Base-by-base conservation (phyloP, 2,888 invertebrate genomes). In the Acleris sparsana region DNA sequence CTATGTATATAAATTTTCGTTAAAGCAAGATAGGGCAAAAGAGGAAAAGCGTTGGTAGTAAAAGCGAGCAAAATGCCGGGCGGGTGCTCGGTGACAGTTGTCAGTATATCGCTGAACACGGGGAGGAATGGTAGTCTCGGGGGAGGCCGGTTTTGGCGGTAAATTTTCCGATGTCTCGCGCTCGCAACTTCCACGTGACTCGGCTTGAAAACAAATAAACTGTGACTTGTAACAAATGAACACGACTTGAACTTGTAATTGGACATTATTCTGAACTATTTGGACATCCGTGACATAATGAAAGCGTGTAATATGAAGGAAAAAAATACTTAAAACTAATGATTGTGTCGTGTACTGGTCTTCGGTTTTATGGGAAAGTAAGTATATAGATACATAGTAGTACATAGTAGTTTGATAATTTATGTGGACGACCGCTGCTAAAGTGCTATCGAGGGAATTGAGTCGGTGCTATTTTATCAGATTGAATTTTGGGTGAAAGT, bases 11-110 rank as follows among this genome's bases (percentile, higher is more conserved):
- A 85, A 77, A 85, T 85, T 87, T 85, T 86, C 84, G 87, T 83
- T 83, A 79, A 85, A 87, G 87, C 83, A 85, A 88, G 87, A 88
- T 86, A 86, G 86, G 84, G 86, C 78, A 85, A 85, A 86, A 85
- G 88, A 86, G 89, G 87, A 87, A 89, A 86, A 87, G 80, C 87
- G 83, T 71, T 75, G 71, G 79, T 85, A 85, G 86, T 86, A 82
- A 85, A 85, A 82, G 84, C 86, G 85, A 77, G 84, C 80, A 78
- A 86, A 88, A 84, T 84, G 86, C 81, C 82, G 84, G 82, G 73
- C 80, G 79, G 83, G 80, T 76, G 78, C 71, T 71, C 80, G 73
- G 83, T 83, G 88, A 84, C 87, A 85, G 84, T 86, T 85, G 87
- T 85, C 89, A 92, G 92, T 90, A 82, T 79, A 80, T 80, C 83